Evolutionary conservation across 2,888 invertebrate genomes (phyloP).

Genomic region (Teinopalpus imperialis): DNA sequence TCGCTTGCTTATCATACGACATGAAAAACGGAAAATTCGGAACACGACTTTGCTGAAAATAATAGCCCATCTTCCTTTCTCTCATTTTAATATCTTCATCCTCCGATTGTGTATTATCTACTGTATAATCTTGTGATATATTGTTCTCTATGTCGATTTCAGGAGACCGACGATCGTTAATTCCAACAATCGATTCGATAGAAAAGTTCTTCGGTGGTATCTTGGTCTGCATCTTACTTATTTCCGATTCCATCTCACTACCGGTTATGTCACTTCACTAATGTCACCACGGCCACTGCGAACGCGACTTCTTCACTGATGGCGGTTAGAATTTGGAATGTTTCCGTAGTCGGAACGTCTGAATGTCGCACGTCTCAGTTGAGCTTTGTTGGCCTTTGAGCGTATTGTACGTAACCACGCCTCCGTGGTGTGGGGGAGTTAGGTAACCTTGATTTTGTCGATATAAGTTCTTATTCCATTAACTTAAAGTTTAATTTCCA

Average conservation of each 20-base stretch:
- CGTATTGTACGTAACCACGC: slow-evolving; percentile 21
- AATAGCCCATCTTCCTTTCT: slow-evolving; percentile 68
- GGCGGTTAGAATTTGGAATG: slow-evolving; percentile 31
- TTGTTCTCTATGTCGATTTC: slow-evolving; percentile 75
- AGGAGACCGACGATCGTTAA: slow-evolving; percentile 62
- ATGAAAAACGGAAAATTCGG: slow-evolving; percentile 76
- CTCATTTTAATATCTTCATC: slow-evolving; percentile 67
- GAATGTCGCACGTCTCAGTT: slow-evolving; percentile 33
- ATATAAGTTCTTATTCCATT: background rate
- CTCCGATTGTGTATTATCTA: slow-evolving; percentile 53
- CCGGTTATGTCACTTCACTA: slow-evolving; percentile 23
- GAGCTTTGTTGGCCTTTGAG: slow-evolving; percentile 30
- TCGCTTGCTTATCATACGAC: slow-evolving; percentile 68
- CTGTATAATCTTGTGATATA: slow-evolving; percentile 62
- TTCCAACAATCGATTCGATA: slow-evolving; percentile 83
- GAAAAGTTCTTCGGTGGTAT: slow-evolving; percentile 83
- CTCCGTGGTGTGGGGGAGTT: slow-evolving; percentile 14
- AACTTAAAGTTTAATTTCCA: slow-evolving; percentile 1
- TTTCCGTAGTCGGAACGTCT: slow-evolving; percentile 32
- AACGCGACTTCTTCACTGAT: slow-evolving; percentile 24
- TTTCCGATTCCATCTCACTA: slow-evolving; percentile 67
- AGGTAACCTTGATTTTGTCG: background rate
- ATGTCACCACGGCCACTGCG: slow-evolving; percentile 37
- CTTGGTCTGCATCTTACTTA: slow-evolving; percentile 67
- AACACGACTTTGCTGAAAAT: slow-evolving; percentile 68